These are phyloP conservation scores for Aptenodytes patagonicus DNA, from an alignment of 2,113 vertebrate genomes.

Conservation along the genomic window DNA sequence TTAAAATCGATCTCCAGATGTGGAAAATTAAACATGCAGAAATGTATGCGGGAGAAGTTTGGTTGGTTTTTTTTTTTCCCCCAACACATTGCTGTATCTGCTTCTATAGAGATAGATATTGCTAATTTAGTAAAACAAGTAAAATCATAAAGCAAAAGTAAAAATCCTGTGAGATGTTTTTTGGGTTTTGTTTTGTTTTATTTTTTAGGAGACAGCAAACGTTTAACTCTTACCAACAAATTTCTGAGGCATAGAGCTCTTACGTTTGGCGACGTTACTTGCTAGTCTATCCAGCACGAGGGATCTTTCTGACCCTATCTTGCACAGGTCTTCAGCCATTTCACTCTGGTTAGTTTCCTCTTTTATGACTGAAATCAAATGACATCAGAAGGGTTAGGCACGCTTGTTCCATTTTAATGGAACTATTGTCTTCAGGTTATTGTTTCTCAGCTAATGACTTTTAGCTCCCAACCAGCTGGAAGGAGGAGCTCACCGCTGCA, in stretches of 20 bases:
- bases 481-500: neutral
- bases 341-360: slow-evolving; percentile 97
- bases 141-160: neutral
- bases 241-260: slow-evolving; percentile 99
- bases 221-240: slow-evolving; percentile 98
- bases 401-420: slow-evolving; percentile 46
- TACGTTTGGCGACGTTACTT: slow-evolving; percentile 99
- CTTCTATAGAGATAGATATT: neutral
- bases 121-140: neutral
- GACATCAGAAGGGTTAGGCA: slow-evolving; percentile 76
- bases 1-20: neutral
- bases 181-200: neutral
- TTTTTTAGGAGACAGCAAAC: slow-evolving; percentile 84
- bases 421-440: slow-evolving; percentile 39
- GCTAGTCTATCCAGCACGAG: slow-evolving; percentile 99
- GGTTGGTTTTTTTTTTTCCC: neutral
- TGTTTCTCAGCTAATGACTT: neutral
- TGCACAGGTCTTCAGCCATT: slow-evolving; percentile 97
- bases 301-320: slow-evolving; percentile 93
- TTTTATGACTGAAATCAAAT: slow-evolving; percentile 98
- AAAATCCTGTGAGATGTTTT: neutral
- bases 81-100: neutral
- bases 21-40: neutral
- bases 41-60: neutral
- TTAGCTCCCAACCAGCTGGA: neutral